These are phyloP conservation scores for Euphydryas editha DNA, from an alignment of 2,888 invertebrate species.

Conservation along the genomic window DNA sequence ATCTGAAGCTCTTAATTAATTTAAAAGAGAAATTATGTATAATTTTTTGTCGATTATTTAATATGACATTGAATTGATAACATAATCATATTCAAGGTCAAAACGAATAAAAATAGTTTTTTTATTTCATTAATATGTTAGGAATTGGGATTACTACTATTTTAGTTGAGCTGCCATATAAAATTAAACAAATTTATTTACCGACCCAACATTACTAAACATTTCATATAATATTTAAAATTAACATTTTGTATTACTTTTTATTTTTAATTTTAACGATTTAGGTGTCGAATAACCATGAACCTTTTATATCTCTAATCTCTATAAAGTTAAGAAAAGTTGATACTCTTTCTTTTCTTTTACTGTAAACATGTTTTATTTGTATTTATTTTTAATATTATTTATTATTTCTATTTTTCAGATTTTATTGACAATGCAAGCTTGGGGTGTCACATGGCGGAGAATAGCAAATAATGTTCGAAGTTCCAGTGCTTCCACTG, in stretches of 20 bases:
- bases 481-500: conserved; percentile 49
- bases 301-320: too few species aligned
- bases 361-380: background rate
- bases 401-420: conserved; percentile 49
- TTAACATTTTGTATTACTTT: too few species aligned
- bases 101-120: background rate
- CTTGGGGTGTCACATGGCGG: conserved; percentile 63
- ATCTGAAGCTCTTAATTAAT: background rate
- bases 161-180: background rate
- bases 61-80: background rate
- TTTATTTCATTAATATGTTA: too few species aligned
- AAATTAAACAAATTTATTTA: too few species aligned
- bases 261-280: too few species aligned
- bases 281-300: too few species aligned
- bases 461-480: conserved; percentile 59
- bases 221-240: too few species aligned
- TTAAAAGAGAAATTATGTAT: background rate
- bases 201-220: too few species aligned
- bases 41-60: background rate
- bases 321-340: too few species aligned
- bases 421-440: conserved; percentile 59
- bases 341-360: background rate
- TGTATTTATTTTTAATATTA: background rate
- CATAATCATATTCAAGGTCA: conserved; percentile 1
- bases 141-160: too few species aligned